Evolutionary conservation across 2,113 vertebrate species (phyloP).

Genomic region (Pygathrix nemaeus): DNA sequence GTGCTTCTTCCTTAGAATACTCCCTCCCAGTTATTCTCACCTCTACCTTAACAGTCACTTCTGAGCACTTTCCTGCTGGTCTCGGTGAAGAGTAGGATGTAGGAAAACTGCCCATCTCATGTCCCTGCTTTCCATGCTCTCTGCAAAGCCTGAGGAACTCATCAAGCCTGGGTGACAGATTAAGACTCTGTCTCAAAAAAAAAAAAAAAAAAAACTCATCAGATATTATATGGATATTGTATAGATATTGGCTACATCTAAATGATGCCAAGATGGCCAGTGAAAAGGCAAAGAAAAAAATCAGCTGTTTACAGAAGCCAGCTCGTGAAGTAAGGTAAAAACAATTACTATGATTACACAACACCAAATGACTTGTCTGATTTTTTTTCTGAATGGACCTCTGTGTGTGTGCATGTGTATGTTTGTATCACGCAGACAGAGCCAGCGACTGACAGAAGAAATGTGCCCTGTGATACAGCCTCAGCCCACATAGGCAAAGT

Average conservation of each 20-base stretch:
- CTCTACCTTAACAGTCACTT: neutral
- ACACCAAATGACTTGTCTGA: neutral
- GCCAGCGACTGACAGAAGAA: neutral
- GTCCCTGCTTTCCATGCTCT: neutral
- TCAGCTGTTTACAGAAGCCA: neutral
- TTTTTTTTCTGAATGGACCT: neutral
- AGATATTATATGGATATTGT: neutral
- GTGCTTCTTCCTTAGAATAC: neutral
- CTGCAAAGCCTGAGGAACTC: neutral
- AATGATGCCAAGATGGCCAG: neutral
- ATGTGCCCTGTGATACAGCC: neutral
- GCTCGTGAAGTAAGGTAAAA: neutral
- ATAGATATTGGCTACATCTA: neutral
- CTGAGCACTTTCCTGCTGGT: neutral
- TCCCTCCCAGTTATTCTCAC: neutral
- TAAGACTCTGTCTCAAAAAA: too few relatives aligned
- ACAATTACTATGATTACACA: neutral
- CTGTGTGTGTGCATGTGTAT: too few relatives aligned
- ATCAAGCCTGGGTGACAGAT: too few relatives aligned
- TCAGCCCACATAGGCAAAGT: neutral
- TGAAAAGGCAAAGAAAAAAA: neutral
- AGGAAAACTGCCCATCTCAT: neutral
- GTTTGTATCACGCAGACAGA: neutral
- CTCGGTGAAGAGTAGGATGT: neutral
- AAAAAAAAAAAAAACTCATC: too few relatives aligned